These are phyloP conservation scores for Myiozetetes cayanensis DNA, from an alignment of 2,113 vertebrate species.

Conservation along the genomic window DNA sequence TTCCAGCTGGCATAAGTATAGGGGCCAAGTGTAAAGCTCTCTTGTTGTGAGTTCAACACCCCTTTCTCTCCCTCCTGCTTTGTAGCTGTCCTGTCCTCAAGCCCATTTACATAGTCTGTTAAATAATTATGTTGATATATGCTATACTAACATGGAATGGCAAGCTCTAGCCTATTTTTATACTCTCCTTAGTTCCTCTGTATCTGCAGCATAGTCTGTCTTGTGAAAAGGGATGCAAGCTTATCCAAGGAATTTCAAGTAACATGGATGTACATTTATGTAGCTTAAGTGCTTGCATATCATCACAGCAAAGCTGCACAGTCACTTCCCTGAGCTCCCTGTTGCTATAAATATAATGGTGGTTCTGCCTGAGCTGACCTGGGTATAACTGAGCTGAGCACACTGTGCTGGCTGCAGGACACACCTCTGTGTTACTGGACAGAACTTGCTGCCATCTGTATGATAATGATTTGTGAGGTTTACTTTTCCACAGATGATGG, in stretches of 20 bases:
- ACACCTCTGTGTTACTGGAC: background rate
- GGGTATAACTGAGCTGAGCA: background rate
- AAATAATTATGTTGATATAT: background rate
- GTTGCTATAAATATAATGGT: background rate
- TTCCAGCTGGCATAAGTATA: background rate
- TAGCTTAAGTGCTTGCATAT: too few species aligned
- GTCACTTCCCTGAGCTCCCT: background rate
- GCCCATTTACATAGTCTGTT: background rate
- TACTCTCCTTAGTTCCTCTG: background rate
- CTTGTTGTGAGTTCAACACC: background rate
- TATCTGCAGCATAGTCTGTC: background rate
- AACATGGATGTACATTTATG: background rate
- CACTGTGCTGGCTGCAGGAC: background rate
- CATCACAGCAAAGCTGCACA: background rate
- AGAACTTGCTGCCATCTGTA: background rate
- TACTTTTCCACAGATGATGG: background rate
- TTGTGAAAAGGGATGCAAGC: background rate
- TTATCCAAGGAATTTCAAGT: rapidly evolving
- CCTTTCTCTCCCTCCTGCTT: background rate
- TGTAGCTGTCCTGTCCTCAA: background rate
- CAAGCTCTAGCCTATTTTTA: background rate
- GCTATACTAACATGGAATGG: background rate
- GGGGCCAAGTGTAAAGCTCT: background rate
- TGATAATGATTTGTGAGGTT: background rate
- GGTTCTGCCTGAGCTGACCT: background rate